Percentiles rank a stretch among this genome's conserved stretches.
These are phyloP conservation scores for Phallusia fumigata DNA, from an alignment of 23 tunicate genomes.

Conservation along the genomic window DNA sequence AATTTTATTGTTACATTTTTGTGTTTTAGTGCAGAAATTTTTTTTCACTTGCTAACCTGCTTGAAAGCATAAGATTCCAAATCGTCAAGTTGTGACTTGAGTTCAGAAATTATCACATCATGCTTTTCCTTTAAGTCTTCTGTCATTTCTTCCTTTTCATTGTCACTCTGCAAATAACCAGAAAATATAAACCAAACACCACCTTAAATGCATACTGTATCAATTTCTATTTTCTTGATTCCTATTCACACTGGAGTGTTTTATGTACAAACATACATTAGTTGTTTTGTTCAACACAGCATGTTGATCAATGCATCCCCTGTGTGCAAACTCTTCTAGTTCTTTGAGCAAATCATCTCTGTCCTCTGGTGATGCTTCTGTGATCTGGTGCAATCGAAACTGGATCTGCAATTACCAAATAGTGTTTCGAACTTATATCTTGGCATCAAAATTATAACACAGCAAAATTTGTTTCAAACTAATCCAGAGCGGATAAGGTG, in stretches of 20 bases:
- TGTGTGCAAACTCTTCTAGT: constrained; percentile 72
- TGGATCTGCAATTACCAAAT: constrained; percentile 43
- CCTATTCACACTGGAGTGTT: no score
- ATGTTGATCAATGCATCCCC: constrained; percentile 82
- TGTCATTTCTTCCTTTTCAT: constrained; percentile 27
- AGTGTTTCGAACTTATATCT: background rate
- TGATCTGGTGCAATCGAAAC: constrained; percentile 88
- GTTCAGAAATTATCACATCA: constrained; percentile 68
- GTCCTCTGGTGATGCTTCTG: constrained; percentile 69
- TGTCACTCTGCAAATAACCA: background rate
- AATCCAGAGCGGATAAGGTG: no score
- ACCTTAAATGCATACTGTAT: no score
- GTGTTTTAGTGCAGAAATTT: background rate
- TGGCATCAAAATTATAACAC: no score
- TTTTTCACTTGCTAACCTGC: constrained; percentile 29
- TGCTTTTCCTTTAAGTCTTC: constrained; percentile 54
- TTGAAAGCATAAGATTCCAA: constrained; percentile 82
- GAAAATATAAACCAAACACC: no score
- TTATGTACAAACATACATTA: no score
- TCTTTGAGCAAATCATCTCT: constrained; percentile 55
- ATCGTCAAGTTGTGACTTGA: constrained; percentile 85
- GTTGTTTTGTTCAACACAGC: constrained; percentile 10
- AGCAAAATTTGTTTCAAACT: no score
- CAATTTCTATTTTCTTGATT: no score
- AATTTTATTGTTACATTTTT: background rate